A percentile compares a stretch with the other conserved stretches of the same genome.
Evolutionary conservation across 2,113 vertebrate species (phyloP).

Genomic region (Scophthalmus maximus): DNA sequence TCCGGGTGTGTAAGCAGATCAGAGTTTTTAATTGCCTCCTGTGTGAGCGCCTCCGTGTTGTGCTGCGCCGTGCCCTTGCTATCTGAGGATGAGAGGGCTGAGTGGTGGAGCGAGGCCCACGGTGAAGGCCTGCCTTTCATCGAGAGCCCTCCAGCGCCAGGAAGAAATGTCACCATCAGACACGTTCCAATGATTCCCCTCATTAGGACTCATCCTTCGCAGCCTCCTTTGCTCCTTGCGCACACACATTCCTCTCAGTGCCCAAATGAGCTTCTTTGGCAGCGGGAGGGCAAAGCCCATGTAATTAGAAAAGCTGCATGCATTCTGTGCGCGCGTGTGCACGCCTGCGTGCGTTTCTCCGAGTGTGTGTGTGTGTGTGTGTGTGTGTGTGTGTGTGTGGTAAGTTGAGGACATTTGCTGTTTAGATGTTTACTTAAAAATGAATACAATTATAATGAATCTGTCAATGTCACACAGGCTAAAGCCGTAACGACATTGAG

Average conservation of each 20-base stretch:
- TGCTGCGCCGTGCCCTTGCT: slow-evolving; percentile 22
- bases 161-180: slow-evolving; percentile 77
- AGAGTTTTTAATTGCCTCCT: slow-evolving; percentile 66
- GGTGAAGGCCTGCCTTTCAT: slow-evolving; percentile 53
- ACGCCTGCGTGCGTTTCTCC: slow-evolving; percentile 2
- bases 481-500: not conserved
- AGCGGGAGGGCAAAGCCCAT: slow-evolving; percentile 50
- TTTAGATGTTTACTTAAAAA: slow-evolving; percentile 55
- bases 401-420: slow-evolving; percentile 9
- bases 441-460: slow-evolving; percentile 42
- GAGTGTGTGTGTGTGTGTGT: slow-evolving; percentile 1
- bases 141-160: slow-evolving; percentile 53
- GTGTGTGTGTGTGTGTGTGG: slow-evolving; percentile 3
- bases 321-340: slow-evolving; percentile 18
- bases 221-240: slow-evolving; percentile 56
- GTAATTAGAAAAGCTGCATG: slow-evolving; percentile 68
- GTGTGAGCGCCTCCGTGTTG: slow-evolving; percentile 55
- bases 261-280: slow-evolving; percentile 62
- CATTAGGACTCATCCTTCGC: slow-evolving; percentile 72
- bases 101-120: slow-evolving; percentile 40
- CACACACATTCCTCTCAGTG: slow-evolving; percentile 33
- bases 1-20: slow-evolving; percentile 72
- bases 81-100: slow-evolving; percentile 48
- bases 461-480: slow-evolving; percentile 28
- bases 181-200: slow-evolving; percentile 73